A percentile compares a stretch with the other conserved stretches of the same genome.
phyloP scores from a whole-genome alignment of 2,888 invertebrate species.

The Clistopyga incitator region DNA sequence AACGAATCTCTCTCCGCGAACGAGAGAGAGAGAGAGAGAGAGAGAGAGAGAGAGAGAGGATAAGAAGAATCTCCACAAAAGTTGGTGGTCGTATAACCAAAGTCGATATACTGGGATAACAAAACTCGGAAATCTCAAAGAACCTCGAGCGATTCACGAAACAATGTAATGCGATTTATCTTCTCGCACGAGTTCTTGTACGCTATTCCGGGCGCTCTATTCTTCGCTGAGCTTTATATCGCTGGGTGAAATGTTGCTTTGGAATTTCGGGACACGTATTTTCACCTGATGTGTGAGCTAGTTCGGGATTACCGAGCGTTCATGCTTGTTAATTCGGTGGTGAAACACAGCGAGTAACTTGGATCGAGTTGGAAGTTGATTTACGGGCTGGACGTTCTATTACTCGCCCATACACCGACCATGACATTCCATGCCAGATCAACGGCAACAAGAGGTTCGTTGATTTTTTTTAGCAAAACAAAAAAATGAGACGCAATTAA shows the following conservation, averaged over 20 bases:
- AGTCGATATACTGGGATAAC: not conserved
- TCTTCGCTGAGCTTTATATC: not conserved
- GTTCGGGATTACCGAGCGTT: not conserved
- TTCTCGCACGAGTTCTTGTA: not conserved
- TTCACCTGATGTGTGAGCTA: not conserved
- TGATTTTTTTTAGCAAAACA: no score
- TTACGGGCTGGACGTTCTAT: not conserved
- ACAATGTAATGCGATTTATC: slow-evolving; percentile 29
- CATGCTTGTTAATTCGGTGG: slow-evolving; percentile 5
- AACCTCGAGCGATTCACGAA: not conserved
- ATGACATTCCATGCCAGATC: no score
- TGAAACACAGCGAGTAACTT: not conserved
- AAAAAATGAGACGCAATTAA: no score
- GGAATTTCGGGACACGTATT: slow-evolving; percentile 1
- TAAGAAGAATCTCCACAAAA: not conserved
- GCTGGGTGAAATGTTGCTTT: not conserved
- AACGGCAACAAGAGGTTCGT: no score
- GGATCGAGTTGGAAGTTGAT: not conserved
- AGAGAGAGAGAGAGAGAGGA: not conserved
- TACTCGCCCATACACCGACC: no score
- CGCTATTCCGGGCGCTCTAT: not conserved
- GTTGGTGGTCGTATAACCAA: not conserved
- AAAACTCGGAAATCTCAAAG: not conserved
- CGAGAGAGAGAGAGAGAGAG: not conserved
- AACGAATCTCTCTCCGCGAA: slow-evolving; percentile 4